Evolutionary conservation across 2,113 vertebrate species (phyloP), one percentile per base, ranked within the genome.

Genomic region (Procavia capensis): DNA sequence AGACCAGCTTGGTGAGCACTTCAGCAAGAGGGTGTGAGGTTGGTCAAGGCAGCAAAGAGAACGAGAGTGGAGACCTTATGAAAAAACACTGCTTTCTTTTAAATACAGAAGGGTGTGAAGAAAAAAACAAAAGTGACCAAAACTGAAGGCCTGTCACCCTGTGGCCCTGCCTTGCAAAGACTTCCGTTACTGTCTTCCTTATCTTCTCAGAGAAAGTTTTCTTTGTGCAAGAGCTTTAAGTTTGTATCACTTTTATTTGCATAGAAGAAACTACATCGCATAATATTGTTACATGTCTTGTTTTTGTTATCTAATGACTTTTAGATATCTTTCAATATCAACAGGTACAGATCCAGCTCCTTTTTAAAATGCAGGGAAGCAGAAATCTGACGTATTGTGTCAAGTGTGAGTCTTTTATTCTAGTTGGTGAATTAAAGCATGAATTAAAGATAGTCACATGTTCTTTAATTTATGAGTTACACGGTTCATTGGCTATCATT

Each of bases 191-290:
- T 75, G 24, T 68, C 61, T 85, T 95, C 29, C 27, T 66, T 72
- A 45, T 89, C 68, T 91, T 89, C 39, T n/a, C 22, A 93, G 75
- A 93, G 85, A 64, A 94, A 47, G 25, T 93, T 93, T 80, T 50
- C 88, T 45, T 27, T 80, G 41, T 78, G 16, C 9, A 36, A 34
- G 27, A 94, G 36, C 29, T 92, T 72, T 95, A 39, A 95, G 54
- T 70, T 68, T 82, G 13, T 82, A 76, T 90, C 7, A 47, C 25
- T 87, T 88, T 90, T 81, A 66, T 87, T 83, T 88, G 84, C 45
- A 72, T n/a, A 80, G 70, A 93, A 68, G 31, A n/a, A 10, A 72
- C 50, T 88, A 72, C 47, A 27, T 92, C 72, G 68, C 41, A 68
- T 75, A 63, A 76, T 89, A 82, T 11, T 72, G 5, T 39, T 66